Evolutionary conservation across 1,140 invertebrate species (phyloP).

Genomic region (Psilanteris sp.): DNA sequence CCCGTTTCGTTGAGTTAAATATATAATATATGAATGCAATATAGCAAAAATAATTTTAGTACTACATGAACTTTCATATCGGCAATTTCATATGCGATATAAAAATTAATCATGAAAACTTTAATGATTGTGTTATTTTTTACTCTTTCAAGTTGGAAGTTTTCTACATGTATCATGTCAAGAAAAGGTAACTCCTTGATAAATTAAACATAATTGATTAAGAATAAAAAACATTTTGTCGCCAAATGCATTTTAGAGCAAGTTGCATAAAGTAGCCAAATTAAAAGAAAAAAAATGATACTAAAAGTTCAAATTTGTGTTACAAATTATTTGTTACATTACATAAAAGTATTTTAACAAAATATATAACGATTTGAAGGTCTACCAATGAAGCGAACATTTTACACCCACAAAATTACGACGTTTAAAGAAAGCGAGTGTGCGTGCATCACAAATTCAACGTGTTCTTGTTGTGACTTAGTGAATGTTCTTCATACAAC

Average conservation of each 20-base stretch:
- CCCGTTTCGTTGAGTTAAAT: slow-evolving; percentile 30
- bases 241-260: too few species aligned
- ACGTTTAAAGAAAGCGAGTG: slow-evolving; percentile 23
- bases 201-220: too few species aligned
- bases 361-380: too few species aligned
- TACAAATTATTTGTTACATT: too few species aligned
- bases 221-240: too few species aligned
- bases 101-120: slow-evolving; percentile 5
- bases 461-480: slow-evolving; percentile 27
- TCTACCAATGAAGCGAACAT: slow-evolving; percentile 1
- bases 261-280: too few species aligned
- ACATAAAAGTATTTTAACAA: too few species aligned
- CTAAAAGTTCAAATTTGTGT: too few species aligned
- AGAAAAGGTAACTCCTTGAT: too few species aligned
- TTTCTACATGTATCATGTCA: slow-evolving; percentile 6
- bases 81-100: background rate
- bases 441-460: slow-evolving; percentile 4
- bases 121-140: background rate
- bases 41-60: too few species aligned
- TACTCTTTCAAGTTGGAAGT: background rate
- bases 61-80: slow-evolving; percentile 13
- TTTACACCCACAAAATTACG: slow-evolving; percentile 32
- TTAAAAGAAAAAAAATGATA: too few species aligned
- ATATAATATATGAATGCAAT: too few species aligned
- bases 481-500: slow-evolving; percentile 24